phyloP scores from a whole-genome alignment of 2,797 vertebrate species.

The Sparus aurata region DNA sequence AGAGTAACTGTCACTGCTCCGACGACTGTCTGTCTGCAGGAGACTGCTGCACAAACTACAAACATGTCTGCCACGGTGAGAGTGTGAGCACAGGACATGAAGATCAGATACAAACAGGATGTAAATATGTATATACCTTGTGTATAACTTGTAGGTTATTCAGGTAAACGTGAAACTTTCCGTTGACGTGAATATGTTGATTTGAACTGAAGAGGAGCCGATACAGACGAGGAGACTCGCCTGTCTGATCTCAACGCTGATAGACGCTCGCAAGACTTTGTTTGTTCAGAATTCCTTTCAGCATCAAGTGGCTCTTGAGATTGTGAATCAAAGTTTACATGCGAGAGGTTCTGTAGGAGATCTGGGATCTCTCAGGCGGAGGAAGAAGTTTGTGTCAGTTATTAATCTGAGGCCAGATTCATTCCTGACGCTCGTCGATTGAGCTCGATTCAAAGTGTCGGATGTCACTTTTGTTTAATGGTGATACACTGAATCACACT shows the following conservation, averaged over 20 bases:
- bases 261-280: not conserved
- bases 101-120: not conserved
- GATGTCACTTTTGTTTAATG: no score
- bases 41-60: conserved; percentile 87
- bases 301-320: not conserved
- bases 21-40: conserved; percentile 75
- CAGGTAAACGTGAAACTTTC: no score
- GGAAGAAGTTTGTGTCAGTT: no score
- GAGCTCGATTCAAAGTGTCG: not conserved
- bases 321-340: not conserved
- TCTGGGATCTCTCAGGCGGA: no score
- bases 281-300: not conserved
- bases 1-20: conserved; percentile 84
- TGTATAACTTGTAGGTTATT: not conserved
- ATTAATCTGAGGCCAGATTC: not conserved
- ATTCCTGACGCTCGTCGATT: not conserved
- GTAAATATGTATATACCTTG: not conserved
- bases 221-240: no score
- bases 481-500: not conserved
- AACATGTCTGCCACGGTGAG: conserved; percentile 80
- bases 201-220: no score
- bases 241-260: not conserved
- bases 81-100: not conserved
- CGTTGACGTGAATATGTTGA: no score
- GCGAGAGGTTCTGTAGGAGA: no score